Conservation (phyloP, 92 coral and sea anemone species). For the Pocillopora meandrina region DNA sequence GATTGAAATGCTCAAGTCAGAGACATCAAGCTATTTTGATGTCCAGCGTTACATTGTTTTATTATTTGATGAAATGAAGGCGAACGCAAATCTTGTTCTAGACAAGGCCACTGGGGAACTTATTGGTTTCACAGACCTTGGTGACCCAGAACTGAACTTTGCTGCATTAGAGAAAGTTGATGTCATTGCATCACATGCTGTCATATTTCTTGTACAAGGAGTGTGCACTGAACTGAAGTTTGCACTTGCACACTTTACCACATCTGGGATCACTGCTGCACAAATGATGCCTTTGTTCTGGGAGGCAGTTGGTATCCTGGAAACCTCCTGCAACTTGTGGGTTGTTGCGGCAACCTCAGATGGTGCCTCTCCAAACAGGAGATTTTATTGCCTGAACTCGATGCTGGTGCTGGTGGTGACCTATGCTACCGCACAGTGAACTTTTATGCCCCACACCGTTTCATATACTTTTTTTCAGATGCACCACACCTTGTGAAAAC, state of each 20-base stretch:
- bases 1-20: constrained; percentile 38
- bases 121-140: constrained; percentile 68
- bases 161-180: constrained; percentile 48
- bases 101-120: constrained; percentile 66
- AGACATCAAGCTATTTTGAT: constrained; percentile 54
- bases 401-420: constrained; percentile 41
- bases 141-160: constrained; percentile 67
- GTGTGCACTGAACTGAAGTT: constrained; percentile 68
- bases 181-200: constrained; percentile 63
- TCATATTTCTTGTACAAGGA: constrained; percentile 65
- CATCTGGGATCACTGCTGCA: constrained; percentile 52
- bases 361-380: constrained; percentile 43
- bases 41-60: constrained; percentile 62
- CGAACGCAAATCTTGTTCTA: constrained; percentile 55
- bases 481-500: constrained; percentile 56
- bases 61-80: constrained; percentile 72
- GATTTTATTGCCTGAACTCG: constrained; percentile 32
- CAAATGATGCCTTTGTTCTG: constrained; percentile 54
- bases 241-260: constrained; percentile 64
- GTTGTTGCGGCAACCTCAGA: constrained; percentile 39
- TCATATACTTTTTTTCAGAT: constrained; percentile 51
- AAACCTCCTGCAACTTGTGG: constrained; percentile 41
- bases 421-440: constrained; percentile 39
- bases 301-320: constrained; percentile 48
- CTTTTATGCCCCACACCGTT: constrained; percentile 48